These are phyloP conservation scores for Stomatorhinus ivindoensis DNA, from an alignment of 2,113 vertebrate species.

Conservation along the genomic window DNA sequence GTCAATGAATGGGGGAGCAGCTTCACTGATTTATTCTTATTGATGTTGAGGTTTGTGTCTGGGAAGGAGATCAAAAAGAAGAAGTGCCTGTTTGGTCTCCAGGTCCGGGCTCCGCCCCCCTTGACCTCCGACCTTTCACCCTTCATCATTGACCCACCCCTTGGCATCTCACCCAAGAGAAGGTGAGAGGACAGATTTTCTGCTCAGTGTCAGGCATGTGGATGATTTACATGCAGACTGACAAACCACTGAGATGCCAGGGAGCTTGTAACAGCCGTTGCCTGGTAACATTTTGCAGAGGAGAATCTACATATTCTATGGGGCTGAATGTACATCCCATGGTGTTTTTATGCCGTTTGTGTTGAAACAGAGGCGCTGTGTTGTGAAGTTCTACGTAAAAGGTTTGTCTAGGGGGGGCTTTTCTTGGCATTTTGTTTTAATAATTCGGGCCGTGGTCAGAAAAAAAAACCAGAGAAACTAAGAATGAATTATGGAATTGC, in stretches of 20 bases:
- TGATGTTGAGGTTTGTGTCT: slow-evolving; percentile 72
- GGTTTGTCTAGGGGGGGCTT: neutral
- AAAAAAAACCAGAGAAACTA: neutral
- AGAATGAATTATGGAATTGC: neutral
- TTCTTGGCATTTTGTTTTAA: neutral
- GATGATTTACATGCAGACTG: neutral
- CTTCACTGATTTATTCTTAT: neutral
- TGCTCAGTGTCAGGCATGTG: neutral
- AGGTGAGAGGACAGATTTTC: slow-evolving; percentile 46
- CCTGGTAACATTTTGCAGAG: neutral
- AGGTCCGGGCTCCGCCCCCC: slow-evolving; percentile 76
- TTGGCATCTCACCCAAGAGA: slow-evolving; percentile 60
- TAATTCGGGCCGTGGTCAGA: neutral
- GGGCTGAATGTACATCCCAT: neutral
- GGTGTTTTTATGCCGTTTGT: neutral
- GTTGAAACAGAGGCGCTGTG: neutral
- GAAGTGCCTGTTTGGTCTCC: slow-evolving; percentile 86
- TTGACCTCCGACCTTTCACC: slow-evolving; percentile 61
- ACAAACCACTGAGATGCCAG: neutral
- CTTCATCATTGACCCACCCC: slow-evolving; percentile 61
- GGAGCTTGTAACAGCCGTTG: neutral
- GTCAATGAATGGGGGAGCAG: neutral
- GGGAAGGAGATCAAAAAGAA: slow-evolving; percentile 93
- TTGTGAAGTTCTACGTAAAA: neutral
- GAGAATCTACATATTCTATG: neutral